Evolutionary conservation across 2,113 vertebrate species (phyloP).

Genomic region (Micronycteris hirsuta): DNA sequence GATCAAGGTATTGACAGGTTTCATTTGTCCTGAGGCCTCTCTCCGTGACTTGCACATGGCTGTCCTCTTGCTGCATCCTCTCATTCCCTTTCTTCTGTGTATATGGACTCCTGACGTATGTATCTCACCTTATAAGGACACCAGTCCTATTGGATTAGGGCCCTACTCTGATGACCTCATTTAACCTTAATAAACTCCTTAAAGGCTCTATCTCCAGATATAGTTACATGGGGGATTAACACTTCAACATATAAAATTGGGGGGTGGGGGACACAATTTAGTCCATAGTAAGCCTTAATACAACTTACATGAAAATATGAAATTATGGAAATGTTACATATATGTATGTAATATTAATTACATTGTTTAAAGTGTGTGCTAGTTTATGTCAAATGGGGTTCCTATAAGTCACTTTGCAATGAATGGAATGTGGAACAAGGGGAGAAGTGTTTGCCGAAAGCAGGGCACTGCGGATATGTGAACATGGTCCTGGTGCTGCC

Average conservation of each 20-base stretch:
- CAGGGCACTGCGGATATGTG: neutral
- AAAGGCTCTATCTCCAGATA: neutral
- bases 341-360: neutral
- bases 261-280: neutral
- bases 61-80: neutral
- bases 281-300: neutral
- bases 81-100: neutral
- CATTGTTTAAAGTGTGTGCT: neutral
- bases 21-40: neutral
- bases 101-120: neutral
- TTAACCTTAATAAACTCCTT: neutral
- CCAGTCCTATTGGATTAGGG: neutral
- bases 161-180: neutral
- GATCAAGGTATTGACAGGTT: neutral
- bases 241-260: neutral
- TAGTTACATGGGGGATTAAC: neutral
- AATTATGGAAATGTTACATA: neutral
- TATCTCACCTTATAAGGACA: neutral
- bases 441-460: neutral
- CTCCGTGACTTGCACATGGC: neutral
- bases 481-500: neutral
- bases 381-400: neutral
- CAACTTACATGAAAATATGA: neutral
- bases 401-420: neutral
- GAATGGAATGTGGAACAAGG: neutral